phyloP scores from a whole-genome alignment of 92 coral and sea anemone genomes.

The Zoanthus sansibaricus region DNA sequence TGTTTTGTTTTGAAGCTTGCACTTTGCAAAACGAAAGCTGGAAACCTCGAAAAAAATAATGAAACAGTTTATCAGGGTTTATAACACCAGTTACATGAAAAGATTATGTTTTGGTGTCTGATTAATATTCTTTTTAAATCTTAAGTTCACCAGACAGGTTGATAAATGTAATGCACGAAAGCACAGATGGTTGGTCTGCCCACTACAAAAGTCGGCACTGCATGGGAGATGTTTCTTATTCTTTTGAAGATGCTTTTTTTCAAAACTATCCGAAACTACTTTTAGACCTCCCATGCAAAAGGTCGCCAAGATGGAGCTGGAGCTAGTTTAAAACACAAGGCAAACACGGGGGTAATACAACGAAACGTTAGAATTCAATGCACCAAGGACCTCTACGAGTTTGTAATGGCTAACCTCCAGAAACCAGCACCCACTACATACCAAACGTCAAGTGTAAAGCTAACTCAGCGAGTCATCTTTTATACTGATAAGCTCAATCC shows the following conservation, averaged over 20 bases:
- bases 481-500: not conserved
- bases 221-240: constrained; percentile 63
- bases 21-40: no score
- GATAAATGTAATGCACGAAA: constrained; percentile 48
- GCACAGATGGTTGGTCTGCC: constrained; percentile 70
- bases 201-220: constrained; percentile 68
- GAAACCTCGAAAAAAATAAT: no score
- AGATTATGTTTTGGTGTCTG: no score
- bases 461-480: constrained; percentile 34
- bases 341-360: constrained; percentile 67
- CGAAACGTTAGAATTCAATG: constrained; percentile 54
- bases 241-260: constrained; percentile 58
- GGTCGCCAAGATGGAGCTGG: constrained; percentile 66
- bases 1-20: no score
- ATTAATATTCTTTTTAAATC: no score
- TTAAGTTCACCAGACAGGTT: no score
- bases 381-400: constrained; percentile 60
- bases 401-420: constrained; percentile 30
- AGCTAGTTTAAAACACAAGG: constrained; percentile 54
- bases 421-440: no score
- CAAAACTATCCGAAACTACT: constrained; percentile 58
- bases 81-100: no score
- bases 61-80: no score
- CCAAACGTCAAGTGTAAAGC: constrained; percentile 44
- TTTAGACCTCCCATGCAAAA: constrained; percentile 65